Conservation (phyloP, 2,113 vertebrate genomes). For the Tetrax tetrax region DNA sequence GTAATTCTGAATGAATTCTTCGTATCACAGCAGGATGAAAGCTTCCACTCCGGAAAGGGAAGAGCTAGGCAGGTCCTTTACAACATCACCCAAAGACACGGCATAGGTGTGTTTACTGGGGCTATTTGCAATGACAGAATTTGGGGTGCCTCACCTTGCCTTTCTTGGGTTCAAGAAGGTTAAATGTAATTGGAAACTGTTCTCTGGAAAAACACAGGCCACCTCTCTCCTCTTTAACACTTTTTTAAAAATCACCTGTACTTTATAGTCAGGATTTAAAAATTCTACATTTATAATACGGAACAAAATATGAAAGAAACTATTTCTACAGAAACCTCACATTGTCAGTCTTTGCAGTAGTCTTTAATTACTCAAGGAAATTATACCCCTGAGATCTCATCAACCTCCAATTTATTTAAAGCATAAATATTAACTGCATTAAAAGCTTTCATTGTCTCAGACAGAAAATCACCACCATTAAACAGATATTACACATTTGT, state of each 20-base stretch:
- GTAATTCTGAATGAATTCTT: neutral
- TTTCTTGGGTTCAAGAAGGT: neutral
- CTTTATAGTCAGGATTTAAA: neutral
- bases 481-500: neutral
- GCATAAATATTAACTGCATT: neutral
- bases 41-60: neutral
- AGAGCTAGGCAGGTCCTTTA: neutral
- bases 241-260: neutral
- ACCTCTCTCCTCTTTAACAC: neutral
- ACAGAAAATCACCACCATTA: neutral
- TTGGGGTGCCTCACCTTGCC: neutral
- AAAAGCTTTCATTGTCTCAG: neutral
- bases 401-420: neutral
- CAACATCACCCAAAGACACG: accelerated
- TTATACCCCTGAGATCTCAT: neutral
- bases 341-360: neutral
- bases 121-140: neutral
- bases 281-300: neutral
- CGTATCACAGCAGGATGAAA: neutral
- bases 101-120: neutral
- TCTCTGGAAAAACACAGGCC: neutral
- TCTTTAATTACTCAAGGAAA: constrained; percentile 1
- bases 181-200: neutral
- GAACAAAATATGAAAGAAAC: neutral
- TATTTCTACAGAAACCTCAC: neutral